These are phyloP conservation scores for Malaclemys terrapin DNA, from an alignment of 2,113 vertebrate species.

Conservation along the genomic window DNA sequence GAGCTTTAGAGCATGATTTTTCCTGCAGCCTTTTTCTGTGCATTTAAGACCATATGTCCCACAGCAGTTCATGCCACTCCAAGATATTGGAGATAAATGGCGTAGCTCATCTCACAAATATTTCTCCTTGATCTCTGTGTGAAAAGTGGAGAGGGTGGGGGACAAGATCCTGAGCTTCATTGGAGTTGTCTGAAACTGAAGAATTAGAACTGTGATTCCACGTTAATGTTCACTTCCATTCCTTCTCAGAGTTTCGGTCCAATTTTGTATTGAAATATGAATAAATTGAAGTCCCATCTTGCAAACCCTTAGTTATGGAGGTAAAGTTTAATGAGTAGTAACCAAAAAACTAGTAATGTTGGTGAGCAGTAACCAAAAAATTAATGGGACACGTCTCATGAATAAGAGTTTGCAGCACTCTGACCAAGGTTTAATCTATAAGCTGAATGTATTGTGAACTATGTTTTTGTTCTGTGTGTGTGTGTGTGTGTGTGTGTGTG, in stretches of 20 bases:
- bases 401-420: neutral
- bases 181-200: neutral
- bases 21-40: neutral
- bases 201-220: neutral
- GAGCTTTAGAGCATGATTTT: neutral
- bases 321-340: neutral
- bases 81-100: neutral
- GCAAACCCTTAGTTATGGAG: neutral
- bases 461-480: neutral
- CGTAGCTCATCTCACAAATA: neutral
- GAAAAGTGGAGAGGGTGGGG: accelerated
- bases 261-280: neutral
- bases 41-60: neutral
- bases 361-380: neutral
- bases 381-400: neutral
- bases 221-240: neutral
- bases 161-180: neutral
- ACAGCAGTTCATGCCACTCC: neutral
- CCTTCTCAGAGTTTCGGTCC: accelerated
- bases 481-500: neutral
- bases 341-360: neutral
- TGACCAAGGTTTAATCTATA: neutral
- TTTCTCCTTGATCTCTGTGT: neutral
- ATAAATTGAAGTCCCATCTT: neutral
- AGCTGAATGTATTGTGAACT: neutral